Evolutionary conservation across 2,113 vertebrate genomes (phyloP), one percentile per base, ranked within the genome.

Genomic region (Serranochromis macrocephalus): DNA sequence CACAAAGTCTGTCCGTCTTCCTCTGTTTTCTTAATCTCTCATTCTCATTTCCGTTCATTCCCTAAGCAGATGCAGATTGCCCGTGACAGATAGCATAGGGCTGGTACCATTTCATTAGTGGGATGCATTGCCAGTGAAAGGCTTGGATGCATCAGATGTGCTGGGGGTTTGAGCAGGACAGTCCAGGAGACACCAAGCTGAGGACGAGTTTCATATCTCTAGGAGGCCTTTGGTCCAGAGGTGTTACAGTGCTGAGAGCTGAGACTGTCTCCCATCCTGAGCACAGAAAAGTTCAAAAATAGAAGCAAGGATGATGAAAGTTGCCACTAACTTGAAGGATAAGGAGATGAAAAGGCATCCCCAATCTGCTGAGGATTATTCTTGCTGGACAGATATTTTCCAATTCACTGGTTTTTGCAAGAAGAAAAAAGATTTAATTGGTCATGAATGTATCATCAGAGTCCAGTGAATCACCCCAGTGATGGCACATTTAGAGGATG

Each of bases 51-150:
- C 85, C 61, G 29, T 40, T 88, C 29, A 17, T 42, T 80, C 51
- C 82, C 47, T 79, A 71, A 91, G 81, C 91, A 91, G 91, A 94
- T 91, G 86, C 88, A 94, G 87, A 93, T 93, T 89, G 89, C 61
- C 82, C 73, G 12, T 89, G 87, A 91, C 63, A 87, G 90, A 89
- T 85, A 87, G 91, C n/a, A 54, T 24, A 86, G 91, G 87, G 73
- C 86, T 49, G 75, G 29, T 90, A 92, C 93, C 94, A 92, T 95
- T 91, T 90, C 89, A 94, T 96, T 93, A 95, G 73, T 40, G 11
- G 89, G 94, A 94, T 92, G 88, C 87, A 91, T 91, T 85, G 78
- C 82, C 24, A 49, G 85, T 91, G 93, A 90, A 94, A 93, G 82
- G 66, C 85, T 26, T 6, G 38, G 78, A 16, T 9, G 38, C 71